A percentile compares a stretch with the other conserved stretches of the same genome.
These are phyloP conservation scores for Carassius auratus DNA, from an alignment of 2,113 vertebrate species.

Conservation along the genomic window DNA sequence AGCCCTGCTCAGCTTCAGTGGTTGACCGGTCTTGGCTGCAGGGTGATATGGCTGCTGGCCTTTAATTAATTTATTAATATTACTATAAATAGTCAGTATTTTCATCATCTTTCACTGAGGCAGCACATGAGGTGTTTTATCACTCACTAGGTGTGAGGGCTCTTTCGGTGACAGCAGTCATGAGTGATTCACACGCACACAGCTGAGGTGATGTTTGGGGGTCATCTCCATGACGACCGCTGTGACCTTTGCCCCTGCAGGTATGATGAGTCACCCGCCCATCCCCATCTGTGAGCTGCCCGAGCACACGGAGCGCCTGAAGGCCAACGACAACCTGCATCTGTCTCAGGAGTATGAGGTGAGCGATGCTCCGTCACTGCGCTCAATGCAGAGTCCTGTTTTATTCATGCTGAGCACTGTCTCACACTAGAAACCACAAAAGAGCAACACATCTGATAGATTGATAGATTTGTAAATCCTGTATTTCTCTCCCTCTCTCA, in stretches of 20 bases:
- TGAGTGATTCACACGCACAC: conserved; percentile 2
- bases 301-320: conserved; percentile 94
- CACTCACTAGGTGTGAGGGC: too few relatives aligned
- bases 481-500: conserved; percentile 56
- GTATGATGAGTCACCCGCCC: conserved; percentile 95
- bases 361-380: conserved; percentile 37
- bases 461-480: too few relatives aligned
- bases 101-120: not conserved
- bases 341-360: conserved; percentile 99
- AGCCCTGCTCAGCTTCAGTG: too few relatives aligned
- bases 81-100: too few relatives aligned
- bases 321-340: conserved; percentile 97
- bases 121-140: not conserved
- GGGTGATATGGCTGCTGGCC: too few relatives aligned
- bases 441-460: too few relatives aligned
- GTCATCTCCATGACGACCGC: conserved; percentile 6
- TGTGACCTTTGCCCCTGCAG: conserved; percentile 70
- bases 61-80: too few relatives aligned
- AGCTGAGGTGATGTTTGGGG: not conserved
- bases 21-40: too few relatives aligned
- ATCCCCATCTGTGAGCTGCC: conserved; percentile 91
- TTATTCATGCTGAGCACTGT: too few relatives aligned
- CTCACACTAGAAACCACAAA: too few relatives aligned
- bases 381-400: too few relatives aligned
- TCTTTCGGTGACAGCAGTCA: too few relatives aligned